These are phyloP conservation scores for Piscicola geometra DNA, from an alignment of 2,888 invertebrate genomes.

Conservation along the genomic window DNA sequence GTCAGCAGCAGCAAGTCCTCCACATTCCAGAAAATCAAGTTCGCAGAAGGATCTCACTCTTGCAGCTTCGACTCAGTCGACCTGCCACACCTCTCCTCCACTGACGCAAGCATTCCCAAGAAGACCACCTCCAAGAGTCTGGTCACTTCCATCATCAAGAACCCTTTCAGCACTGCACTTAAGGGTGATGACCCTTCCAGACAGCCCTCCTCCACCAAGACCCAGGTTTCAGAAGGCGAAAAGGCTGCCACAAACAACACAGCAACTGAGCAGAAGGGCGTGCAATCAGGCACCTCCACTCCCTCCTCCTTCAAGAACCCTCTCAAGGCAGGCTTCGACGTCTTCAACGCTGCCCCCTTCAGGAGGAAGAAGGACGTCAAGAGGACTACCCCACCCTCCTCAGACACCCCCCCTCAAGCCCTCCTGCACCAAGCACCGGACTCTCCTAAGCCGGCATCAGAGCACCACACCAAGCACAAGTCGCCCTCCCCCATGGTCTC, in stretches of 20 bases:
- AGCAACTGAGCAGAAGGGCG: not conserved
- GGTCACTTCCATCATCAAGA: constrained; percentile 19
- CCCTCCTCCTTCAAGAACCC: constrained; percentile 25
- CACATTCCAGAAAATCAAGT: not conserved
- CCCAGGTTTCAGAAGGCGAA: not conserved
- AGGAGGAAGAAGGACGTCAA: constrained; percentile 34
- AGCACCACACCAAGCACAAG: constrained; percentile 8
- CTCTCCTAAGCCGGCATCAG: not conserved
- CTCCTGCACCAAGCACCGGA: not conserved
- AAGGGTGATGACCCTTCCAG: not conserved
- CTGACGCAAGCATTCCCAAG: not conserved
- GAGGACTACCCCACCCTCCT: not conserved
- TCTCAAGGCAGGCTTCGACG: constrained; percentile 44
- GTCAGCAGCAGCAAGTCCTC: not conserved
- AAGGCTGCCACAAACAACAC: not conserved
- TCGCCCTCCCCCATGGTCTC: constrained; percentile 19
- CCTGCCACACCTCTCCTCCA: not conserved
- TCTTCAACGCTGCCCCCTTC: constrained; percentile 52
- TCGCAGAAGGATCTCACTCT: not conserved
- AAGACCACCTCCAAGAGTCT: constrained; percentile 2
- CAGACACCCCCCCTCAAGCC: not conserved
- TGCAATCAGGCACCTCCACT: not conserved
- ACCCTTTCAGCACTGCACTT: constrained; percentile 14
- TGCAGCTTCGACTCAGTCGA: constrained; percentile 8
- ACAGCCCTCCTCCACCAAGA: constrained; percentile 3